Percentiles rank a stretch among this genome's conserved stretches.
Evolutionary conservation across 2,797 vertebrate genomes (phyloP).

Genomic region (Galago senegalensis): DNA sequence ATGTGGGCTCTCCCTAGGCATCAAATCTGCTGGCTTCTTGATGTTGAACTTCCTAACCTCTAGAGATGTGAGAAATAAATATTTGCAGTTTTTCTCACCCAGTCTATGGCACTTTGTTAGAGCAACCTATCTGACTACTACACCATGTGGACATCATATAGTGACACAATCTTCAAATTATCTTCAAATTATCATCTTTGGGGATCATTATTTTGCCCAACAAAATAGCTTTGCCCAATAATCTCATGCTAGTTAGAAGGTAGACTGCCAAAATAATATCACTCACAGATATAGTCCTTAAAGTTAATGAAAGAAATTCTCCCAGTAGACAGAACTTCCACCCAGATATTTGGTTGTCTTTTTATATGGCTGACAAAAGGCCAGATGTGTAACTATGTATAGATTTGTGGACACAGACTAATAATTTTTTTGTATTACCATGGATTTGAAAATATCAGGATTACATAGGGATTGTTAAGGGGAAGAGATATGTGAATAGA

Average conservation of each 20-base stretch:
- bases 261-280: neutral
- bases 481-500: neutral
- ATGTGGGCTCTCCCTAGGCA: neutral
- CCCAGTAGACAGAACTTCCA: neutral
- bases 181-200: neutral
- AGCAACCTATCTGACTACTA: neutral
- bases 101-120: neutral
- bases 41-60: neutral
- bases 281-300: neutral
- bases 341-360: neutral
- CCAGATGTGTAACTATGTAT: neutral
- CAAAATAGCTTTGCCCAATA: neutral
- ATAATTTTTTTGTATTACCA: neutral
- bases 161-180: neutral
- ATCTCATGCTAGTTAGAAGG: neutral
- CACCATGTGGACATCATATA: neutral
- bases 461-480: neutral
- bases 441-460: neutral
- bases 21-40: neutral
- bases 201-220: neutral
- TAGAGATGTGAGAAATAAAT: neutral
- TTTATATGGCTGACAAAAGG: neutral
- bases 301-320: neutral
- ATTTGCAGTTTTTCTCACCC: neutral
- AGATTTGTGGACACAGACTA: neutral